A percentile compares a stretch with the other conserved stretches of the same genome.
Conservation (phyloP, 1,140 invertebrate species). For the Drosophila micromelanica region DNA sequence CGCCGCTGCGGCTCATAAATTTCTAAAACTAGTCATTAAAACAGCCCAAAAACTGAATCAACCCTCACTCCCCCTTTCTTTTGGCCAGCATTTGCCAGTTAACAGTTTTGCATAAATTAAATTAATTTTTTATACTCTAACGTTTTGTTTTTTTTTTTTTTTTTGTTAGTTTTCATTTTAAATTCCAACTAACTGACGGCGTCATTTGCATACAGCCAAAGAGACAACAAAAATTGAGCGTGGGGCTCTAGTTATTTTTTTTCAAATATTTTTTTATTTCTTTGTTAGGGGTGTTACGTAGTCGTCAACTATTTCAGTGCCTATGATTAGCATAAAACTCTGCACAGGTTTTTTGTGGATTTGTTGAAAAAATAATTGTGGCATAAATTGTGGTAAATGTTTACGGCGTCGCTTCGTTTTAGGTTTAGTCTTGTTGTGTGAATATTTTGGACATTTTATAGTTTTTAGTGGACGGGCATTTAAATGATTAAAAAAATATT, state of each 20-base stretch:
- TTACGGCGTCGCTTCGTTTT: constrained; percentile 48
- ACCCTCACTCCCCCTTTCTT: constrained; percentile 21
- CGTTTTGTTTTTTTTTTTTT: constrained; percentile 42
- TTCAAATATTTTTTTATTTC: too few species aligned
- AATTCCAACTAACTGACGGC: constrained; percentile 45
- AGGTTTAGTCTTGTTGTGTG: constrained; percentile 8
- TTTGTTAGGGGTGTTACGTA: constrained; percentile 15
- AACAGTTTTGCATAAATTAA: constrained; percentile 77
- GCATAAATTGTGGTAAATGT: constrained; percentile 72
- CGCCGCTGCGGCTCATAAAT: constrained; percentile 71
- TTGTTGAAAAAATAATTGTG: constrained; percentile 53
- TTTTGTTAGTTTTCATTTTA: constrained; percentile 32
- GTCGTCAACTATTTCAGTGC: constrained; percentile 35
- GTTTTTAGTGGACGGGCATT: constrained; percentile 29
- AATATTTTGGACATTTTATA: constrained; percentile 50
- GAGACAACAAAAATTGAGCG: constrained; percentile 32
- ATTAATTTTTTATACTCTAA: constrained; percentile 56
- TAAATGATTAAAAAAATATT: constrained; percentile 27
- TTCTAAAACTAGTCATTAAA: constrained; percentile 70
- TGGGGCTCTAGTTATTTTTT: not conserved
- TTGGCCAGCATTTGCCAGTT: constrained; percentile 51
- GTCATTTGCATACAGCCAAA: constrained; percentile 45
- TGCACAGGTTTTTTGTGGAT: constrained; percentile 53
- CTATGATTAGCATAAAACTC: constrained; percentile 70
- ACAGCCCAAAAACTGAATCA: constrained; percentile 59